Conservation (phyloP, 2,888 invertebrate genomes). For the Erebia aethiops region DNA sequence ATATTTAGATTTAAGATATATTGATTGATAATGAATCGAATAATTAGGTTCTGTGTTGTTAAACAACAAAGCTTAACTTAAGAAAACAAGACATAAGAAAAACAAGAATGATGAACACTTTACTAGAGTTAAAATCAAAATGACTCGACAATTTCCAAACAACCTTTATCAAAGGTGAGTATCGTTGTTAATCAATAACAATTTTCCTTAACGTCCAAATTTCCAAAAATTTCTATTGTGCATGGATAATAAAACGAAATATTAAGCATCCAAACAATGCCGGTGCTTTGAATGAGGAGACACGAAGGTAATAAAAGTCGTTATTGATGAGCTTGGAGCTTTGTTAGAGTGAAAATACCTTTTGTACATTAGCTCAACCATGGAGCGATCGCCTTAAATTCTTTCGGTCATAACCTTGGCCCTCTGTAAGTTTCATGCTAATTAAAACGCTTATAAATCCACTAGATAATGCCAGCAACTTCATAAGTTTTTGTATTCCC, state of each 20-base stretch:
- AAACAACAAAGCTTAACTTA: no score
- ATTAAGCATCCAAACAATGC: slow-evolving; percentile 13
- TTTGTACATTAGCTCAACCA: slow-evolving; percentile 8
- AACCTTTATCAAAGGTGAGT: background rate
- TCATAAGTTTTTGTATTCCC: no score
- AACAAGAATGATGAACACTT: no score
- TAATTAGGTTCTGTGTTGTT: no score
- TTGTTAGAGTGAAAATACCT: slow-evolving; percentile 15
- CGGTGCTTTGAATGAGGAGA: background rate
- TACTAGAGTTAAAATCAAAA: background rate
- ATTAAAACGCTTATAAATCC: no score
- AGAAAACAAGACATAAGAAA: no score
- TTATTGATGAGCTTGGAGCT: slow-evolving; percentile 8
- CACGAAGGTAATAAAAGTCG: slow-evolving; percentile 9
- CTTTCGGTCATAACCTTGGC: background rate
- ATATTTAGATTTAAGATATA: no score
- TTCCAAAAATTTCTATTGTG: background rate
- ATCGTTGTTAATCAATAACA: slow-evolving; percentile 1
- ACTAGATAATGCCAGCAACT: no score
- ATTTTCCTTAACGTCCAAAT: background rate
- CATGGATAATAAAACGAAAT: slow-evolving; percentile 6
- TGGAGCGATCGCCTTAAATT: slow-evolving; percentile 9
- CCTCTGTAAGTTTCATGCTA: background rate
- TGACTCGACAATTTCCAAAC: background rate
- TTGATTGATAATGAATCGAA: no score